phyloP scores from a whole-genome alignment of 2,888 invertebrate species.

The Conistra vaccinii region DNA sequence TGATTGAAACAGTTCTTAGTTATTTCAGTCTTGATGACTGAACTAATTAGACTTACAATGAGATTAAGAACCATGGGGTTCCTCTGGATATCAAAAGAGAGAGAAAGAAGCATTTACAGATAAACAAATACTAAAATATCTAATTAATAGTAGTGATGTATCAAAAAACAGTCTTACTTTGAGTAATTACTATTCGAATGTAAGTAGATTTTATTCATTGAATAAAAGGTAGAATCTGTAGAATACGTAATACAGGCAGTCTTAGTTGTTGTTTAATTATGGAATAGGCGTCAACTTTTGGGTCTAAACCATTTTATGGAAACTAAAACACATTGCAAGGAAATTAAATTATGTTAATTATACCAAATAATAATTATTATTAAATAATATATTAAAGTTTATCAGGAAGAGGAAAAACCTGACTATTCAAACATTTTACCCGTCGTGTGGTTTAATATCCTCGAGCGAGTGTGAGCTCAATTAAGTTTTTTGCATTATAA shows the following conservation, averaged over 20 bases:
- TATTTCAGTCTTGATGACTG: neutral
- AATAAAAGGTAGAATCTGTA: neutral
- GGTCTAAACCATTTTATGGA: neutral
- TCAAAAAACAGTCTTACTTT: conserved; percentile 60
- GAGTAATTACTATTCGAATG: conserved; percentile 49
- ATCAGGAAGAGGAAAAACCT: neutral
- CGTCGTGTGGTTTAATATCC: neutral
- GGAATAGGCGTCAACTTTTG: neutral
- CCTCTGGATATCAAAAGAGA: neutral
- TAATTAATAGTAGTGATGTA: conserved; percentile 57
- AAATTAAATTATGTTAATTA: neutral
- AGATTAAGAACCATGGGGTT: neutral
- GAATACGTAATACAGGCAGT: conserved; percentile 39
- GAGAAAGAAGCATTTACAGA: conserved; percentile 10
- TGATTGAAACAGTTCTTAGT: neutral
- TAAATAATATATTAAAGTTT: neutral
- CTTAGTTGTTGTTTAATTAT: conserved; percentile 12
- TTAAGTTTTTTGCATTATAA: neutral
- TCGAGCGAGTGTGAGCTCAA: neutral
- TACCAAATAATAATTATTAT: too few species aligned
- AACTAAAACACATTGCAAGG: neutral
- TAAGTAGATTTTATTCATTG: conserved; percentile 31
- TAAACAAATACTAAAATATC: conserved; percentile 18
- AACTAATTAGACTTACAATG: neutral
- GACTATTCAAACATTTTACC: neutral